A percentile compares a stretch with the other conserved stretches of the same genome.
Evolutionary conservation across 1,140 invertebrate species (phyloP).

Genomic region (Aplysia californica): DNA sequence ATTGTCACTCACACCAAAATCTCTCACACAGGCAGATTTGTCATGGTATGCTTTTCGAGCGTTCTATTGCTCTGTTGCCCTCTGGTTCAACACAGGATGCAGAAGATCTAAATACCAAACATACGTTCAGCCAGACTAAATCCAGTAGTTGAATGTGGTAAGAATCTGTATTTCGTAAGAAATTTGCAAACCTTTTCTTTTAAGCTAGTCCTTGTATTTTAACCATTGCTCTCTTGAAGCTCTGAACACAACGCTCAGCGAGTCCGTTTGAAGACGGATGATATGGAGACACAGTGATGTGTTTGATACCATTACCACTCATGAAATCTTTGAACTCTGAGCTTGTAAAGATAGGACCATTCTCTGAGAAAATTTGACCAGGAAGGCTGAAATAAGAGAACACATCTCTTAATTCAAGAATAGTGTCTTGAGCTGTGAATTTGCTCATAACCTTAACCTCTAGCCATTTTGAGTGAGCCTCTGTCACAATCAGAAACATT

Average conservation of each 20-base stretch:
- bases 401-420: conserved; percentile 15
- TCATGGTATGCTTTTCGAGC: too few relatives aligned
- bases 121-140: too few relatives aligned
- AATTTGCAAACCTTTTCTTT: too few relatives aligned
- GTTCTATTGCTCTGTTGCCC: too few relatives aligned
- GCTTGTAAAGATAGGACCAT: conserved; percentile 58
- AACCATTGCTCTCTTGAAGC: conserved; percentile 27
- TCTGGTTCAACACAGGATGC: too few relatives aligned
- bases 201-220: too few relatives aligned
- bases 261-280: conserved; percentile 33
- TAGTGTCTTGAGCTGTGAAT: conserved; percentile 29
- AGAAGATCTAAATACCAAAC: too few relatives aligned
- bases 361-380: conserved; percentile 55
- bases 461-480: conserved; percentile 42
- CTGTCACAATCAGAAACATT: conserved; percentile 32
- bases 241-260: conserved; percentile 34
- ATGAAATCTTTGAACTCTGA: conserved; percentile 53
- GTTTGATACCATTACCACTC: conserved; percentile 47
- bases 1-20: too few relatives aligned
- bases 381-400: conserved; percentile 43
- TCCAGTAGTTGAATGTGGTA: too few relatives aligned
- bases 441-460: conserved; percentile 33
- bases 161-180: too few relatives aligned
- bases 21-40: too few relatives aligned
- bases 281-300: conserved; percentile 25